Conservation (phyloP, 2,113 vertebrate species). For the Odobenus rosmarus region DNA sequence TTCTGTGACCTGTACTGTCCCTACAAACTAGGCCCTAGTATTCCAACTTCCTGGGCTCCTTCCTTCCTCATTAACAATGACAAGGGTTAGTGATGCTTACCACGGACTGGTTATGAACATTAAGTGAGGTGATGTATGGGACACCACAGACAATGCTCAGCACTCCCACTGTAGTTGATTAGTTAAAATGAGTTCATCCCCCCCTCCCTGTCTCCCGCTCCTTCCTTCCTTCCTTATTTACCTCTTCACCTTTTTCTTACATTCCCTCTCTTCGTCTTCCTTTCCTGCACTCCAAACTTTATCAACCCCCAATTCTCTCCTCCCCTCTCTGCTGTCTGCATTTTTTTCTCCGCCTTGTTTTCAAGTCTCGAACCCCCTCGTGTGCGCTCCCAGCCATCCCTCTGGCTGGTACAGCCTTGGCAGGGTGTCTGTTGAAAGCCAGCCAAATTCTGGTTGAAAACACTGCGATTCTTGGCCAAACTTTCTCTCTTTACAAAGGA, state of each 20-base stretch:
- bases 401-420: conserved; percentile 64
- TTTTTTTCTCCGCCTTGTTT: neutral
- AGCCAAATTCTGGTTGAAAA: conserved; percentile 76
- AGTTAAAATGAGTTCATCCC: neutral
- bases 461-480: conserved; percentile 74
- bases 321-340: neutral
- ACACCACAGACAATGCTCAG: neutral
- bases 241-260: neutral
- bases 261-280: neutral
- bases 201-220: no score
- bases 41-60: neutral
- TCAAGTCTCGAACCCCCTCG: neutral
- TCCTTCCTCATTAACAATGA: neutral
- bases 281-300: neutral
- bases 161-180: neutral
- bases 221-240: neutral
- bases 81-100: neutral
- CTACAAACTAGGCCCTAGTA: neutral
- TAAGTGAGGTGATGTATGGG: neutral
- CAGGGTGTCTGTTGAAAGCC: conserved; percentile 19
- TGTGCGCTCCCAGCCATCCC: neutral
- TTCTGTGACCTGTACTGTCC: neutral
- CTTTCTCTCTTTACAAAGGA: conserved; percentile 64
- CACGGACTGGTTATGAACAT: neutral
- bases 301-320: neutral